Evolutionary conservation across 1,140 invertebrate species (phyloP).

Genomic region (Drosophila carrolli): DNA sequence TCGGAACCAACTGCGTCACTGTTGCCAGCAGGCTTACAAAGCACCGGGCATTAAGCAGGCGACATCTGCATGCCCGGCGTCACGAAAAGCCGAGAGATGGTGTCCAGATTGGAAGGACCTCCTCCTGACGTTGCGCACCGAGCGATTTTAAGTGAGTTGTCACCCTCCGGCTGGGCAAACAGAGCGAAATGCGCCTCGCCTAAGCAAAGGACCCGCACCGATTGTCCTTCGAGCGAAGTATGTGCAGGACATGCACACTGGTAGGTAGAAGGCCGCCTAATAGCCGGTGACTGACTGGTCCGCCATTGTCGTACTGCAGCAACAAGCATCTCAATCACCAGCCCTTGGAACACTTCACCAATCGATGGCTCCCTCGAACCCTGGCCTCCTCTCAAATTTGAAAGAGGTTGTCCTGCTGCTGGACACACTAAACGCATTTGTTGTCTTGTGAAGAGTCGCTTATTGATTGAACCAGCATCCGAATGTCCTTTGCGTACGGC

Average conservation of each 20-base stretch:
- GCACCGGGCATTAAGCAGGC: slow-evolving; percentile 33
- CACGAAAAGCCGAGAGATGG: slow-evolving; percentile 26
- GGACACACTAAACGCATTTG: slow-evolving; percentile 55
- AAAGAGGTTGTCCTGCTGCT: slow-evolving; percentile 7
- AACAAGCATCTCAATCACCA: slow-evolving; percentile 70
- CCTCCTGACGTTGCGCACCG: slow-evolving; percentile 11
- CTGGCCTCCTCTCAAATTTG: not conserved
- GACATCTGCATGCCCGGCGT: slow-evolving; percentile 30
- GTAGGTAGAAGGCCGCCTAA: slow-evolving; percentile 41
- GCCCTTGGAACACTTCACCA: slow-evolving; percentile 58
- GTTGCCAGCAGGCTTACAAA: slow-evolving; percentile 42
- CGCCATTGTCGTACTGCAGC: slow-evolving; percentile 46
- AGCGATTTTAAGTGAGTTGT: slow-evolving; percentile 71
- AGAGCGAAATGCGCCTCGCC: slow-evolving; percentile 25
- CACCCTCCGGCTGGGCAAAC: slow-evolving; percentile 54
- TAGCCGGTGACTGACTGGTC: slow-evolving; percentile 35
- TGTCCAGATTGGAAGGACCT: slow-evolving; percentile 21
- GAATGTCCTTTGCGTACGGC: slow-evolving; percentile 13
- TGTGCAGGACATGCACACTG: slow-evolving; percentile 18
- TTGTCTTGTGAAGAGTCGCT: slow-evolving; percentile 54
- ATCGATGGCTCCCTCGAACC: slow-evolving; percentile 3
- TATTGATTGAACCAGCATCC: slow-evolving; percentile 46
- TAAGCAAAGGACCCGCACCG: slow-evolving; percentile 17
- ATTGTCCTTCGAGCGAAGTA: slow-evolving; percentile 21
- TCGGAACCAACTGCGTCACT: slow-evolving; percentile 18